Base-by-base conservation (phyloP, 2,113 vertebrate species). In the Sinocyclocheilus grahami region DNA sequence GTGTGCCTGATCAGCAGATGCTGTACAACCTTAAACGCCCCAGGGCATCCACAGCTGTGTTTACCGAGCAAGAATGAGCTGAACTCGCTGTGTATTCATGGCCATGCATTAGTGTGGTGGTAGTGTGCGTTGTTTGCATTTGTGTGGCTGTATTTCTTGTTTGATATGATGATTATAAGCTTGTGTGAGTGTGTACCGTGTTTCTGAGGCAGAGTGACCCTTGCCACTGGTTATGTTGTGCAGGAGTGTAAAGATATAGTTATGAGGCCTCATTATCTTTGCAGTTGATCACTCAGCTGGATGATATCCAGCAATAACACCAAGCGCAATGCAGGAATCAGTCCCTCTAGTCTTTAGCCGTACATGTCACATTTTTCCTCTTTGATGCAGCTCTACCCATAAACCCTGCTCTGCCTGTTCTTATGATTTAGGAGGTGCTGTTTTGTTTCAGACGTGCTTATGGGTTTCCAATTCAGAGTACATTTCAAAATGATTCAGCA, bases 201-300 rank as follows among this genome's bases (percentile, higher is more conserved):
- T 87, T 82, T 85, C 81, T 91, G 10, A 55, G 14, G 62, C 30
- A 58, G 77, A 80, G 80, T 86, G 46, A 86, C 65, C 48, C 7
- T 71, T 86, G 88, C 87, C 18, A 76, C 4, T 60, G 69, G 20
- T 78, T 39, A 27, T 67, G 65, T 65, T 27, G 48, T 48, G 71
- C 18, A 42, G 2, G 39, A 39, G 33, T 37, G 48, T 83, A 58
- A 90, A 78, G 84, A 82, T 55, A 30, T 30, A 87, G 79, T 78
- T 77, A 87, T 11, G 78, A 89, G 90, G 92, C 88, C 93, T 93
- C 90, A 92, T 93, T 93, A 94, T 88, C 91, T 92, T 89, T 53
- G 87, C 86, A 78, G 87, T 91, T 89, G 90, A 90, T 86, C 89
- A 91, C 87, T 92, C 91, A 93, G 86, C 89, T 90, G 91, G 89